These are phyloP conservation scores for Podotricha telesiphe DNA, from an alignment of 2,888 invertebrate genomes.

Conservation along the genomic window DNA sequence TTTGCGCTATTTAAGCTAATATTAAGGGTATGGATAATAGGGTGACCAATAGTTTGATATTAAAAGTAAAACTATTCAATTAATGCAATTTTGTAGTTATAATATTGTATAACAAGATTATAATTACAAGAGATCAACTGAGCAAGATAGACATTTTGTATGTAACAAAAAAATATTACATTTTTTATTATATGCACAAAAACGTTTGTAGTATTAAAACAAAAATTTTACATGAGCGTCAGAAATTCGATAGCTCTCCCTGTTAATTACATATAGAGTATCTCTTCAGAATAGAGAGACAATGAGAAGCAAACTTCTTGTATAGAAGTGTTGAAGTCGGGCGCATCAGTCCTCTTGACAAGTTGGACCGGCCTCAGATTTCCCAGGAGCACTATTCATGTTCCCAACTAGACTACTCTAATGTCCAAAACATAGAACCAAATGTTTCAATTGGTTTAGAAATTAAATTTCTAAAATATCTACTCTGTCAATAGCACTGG, in stretches of 20 bases:
- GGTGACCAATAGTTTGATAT: no score
- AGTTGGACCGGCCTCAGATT: constrained; percentile 34
- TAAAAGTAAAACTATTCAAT: no score
- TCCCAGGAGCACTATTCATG: constrained; percentile 31
- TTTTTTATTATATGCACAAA: no score
- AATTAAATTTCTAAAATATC: neutral
- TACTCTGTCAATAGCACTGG: no score
- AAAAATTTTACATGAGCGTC: neutral
- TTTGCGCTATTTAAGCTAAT: no score
- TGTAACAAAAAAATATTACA: no score
- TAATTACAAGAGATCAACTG: no score
- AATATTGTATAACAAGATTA: no score
- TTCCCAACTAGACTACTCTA: constrained; percentile 7
- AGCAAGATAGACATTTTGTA: no score
- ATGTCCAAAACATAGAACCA: constrained; percentile 14
- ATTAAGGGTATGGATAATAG: no score
- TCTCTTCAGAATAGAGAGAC: constrained; percentile 12
- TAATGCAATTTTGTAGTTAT: no score
- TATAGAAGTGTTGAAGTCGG: constrained; percentile 30
- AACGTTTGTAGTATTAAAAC: neutral
- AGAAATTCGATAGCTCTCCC: neutral
- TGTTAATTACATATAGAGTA: neutral
- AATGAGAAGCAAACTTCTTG: constrained; percentile 16
- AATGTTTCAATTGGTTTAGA: constrained; percentile 2
- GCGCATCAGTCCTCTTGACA: constrained; percentile 38